Conservation (phyloP, 1,140 invertebrate species). For the Heliconius nattereri region DNA sequence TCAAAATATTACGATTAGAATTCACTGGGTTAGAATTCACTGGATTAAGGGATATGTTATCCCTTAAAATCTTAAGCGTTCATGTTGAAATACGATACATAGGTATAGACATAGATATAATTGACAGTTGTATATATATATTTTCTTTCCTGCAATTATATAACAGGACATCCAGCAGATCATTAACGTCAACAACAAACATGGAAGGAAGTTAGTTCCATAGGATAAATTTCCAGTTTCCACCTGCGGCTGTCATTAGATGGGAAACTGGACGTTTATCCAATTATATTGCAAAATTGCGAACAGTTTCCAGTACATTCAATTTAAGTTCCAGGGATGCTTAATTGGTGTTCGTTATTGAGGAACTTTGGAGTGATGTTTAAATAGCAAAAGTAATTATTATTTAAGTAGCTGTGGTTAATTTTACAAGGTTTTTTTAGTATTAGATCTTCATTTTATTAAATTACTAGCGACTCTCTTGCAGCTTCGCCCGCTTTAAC, state of each 20-base stretch:
- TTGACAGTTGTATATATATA: too few relatives aligned
- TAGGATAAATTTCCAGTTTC: conserved; percentile 26
- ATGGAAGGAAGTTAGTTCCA: conserved; percentile 23
- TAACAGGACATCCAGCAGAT: neutral
- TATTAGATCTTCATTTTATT: too few relatives aligned
- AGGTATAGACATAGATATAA: too few relatives aligned
- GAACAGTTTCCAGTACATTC: conserved; percentile 14
- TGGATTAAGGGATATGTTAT: too few relatives aligned
- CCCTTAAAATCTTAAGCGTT: too few relatives aligned
- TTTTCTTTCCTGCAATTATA: too few relatives aligned
- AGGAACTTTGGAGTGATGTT: neutral
- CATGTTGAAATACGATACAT: too few relatives aligned
- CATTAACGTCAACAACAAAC: neutral
- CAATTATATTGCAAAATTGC: conserved; percentile 25
- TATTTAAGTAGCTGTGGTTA: neutral
- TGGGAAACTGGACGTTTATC: conserved; percentile 31
- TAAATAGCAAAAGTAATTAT: neutral
- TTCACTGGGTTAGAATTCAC: too few relatives aligned
- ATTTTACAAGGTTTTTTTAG: neutral
- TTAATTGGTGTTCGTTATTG: conserved; percentile 11
- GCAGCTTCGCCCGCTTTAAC: too few relatives aligned
- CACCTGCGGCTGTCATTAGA: conserved; percentile 17
- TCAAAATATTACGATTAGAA: too few relatives aligned
- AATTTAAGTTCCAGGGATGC: conserved; percentile 20
- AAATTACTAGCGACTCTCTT: too few relatives aligned